phyloP scores from a whole-genome alignment of 2,797 vertebrate genomes.

The Chrosomus eos region DNA sequence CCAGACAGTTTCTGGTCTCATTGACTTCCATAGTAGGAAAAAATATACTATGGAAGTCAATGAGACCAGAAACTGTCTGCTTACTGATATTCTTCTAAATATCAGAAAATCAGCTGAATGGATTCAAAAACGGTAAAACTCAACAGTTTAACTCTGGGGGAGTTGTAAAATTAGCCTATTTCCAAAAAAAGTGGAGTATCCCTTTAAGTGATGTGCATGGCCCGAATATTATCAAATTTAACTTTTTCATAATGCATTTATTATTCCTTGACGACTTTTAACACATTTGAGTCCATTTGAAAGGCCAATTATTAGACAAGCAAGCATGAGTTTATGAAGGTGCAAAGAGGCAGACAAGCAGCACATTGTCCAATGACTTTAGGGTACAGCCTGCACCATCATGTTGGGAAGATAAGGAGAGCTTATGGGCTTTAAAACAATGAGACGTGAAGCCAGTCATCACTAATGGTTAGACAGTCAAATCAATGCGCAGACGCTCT shows the following conservation, averaged over 20 bases:
- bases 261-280: not conserved
- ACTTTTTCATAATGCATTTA: not conserved
- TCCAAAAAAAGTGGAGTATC: no score
- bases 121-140: no score
- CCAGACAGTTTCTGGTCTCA: no score
- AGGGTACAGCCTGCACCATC: constrained; percentile 30
- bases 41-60: no score
- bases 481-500: constrained; percentile 43
- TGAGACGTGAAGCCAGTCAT: constrained; percentile 25
- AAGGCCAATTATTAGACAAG: constrained; percentile 10
- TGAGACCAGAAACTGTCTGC: no score
- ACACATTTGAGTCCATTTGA: not conserved
- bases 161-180: no score
- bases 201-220: no score
- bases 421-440: constrained; percentile 41
- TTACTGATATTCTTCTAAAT: no score
- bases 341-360: constrained; percentile 10
- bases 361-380: constrained; percentile 16
- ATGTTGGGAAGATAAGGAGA: constrained; percentile 36
- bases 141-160: no score
- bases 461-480: constrained; percentile 34
- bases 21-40: no score
- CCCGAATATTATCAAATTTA: not conserved
- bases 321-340: constrained; percentile 21
- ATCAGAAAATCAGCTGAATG: no score